Evolutionary conservation across 1,140 invertebrate genomes (phyloP), one percentile per base, ranked within the genome.

Genomic region (Hydropsyche tenuis): DNA sequence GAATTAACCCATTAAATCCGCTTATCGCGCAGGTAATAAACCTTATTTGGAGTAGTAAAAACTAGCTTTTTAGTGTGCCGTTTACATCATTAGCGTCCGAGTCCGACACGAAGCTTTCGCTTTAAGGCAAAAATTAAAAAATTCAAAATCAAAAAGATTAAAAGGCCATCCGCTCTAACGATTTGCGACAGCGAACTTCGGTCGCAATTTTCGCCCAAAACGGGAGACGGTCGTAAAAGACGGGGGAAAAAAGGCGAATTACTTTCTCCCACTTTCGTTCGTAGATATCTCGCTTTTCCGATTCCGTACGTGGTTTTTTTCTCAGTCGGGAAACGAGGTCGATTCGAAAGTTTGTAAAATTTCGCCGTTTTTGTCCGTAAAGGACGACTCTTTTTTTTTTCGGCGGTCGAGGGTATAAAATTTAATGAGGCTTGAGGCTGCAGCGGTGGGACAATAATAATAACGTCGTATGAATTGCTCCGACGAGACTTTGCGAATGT

Each of bases 1-100:
- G 30, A 60, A 60, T 60, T 60, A 60, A 60, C 56, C 56, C 56
- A 60, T 60, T 60, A 60, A 60, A 20, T 27, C 23, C 56, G 56
- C 22, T 60, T 60, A 60, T 60, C 56, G 20, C 23, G 56, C 23
- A 27, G 18, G 22, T 60, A 60, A 23, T 25, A 60, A 60, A 60
- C 56, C 20, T 23, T 27, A 60, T 60, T 60, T 60, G 56, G 12
- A 60, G 56, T 60, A 60, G 23, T 60, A 60, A 60, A 60, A 60
- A 60, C 22, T 23, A 20, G 56, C 56, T 60, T 60, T 60, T 60
- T 60, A 60, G 22, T 25, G 56, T 20, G 56, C 23, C 51, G 56
- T 60, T 60, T 60, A 60, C 56, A 27, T 60, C 56, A 60, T 60
- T 60, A 60, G 23, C 56, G 56, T 60, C 56, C 20, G 23, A 60